Conservation (phyloP, 64 coral and sea anemone species). For the Pocillopora damicornis region DNA sequence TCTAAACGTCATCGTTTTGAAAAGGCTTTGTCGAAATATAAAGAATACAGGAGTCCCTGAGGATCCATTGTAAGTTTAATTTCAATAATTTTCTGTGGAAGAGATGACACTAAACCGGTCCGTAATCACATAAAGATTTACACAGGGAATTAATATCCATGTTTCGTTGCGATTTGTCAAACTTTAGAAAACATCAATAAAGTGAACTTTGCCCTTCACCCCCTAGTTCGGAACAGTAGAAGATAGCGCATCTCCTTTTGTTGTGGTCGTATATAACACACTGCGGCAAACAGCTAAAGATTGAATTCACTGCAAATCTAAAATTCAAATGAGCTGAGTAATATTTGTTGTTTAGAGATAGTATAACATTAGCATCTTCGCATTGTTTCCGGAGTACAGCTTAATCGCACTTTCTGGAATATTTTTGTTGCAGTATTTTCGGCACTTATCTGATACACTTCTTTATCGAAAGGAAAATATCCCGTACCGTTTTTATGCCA, state of each 20-base stretch:
- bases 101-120: background rate
- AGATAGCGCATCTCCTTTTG: background rate
- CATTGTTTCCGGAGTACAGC: conserved; percentile 22
- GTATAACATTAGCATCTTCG: conserved; percentile 44
- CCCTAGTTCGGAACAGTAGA: background rate
- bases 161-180: no score
- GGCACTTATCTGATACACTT: background rate
- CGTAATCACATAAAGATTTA: background rate
- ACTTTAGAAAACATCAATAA: background rate
- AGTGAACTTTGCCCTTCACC: background rate
- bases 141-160: background rate
- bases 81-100: background rate
- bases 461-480: background rate
- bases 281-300: conserved; percentile 25
- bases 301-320: conserved; percentile 20
- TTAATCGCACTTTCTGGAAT: background rate
- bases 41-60: conserved; percentile 5
- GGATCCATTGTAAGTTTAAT: conserved; percentile 6
- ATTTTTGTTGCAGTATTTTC: background rate
- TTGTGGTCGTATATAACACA: background rate
- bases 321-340: conserved; percentile 46
- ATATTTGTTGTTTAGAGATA: conserved; percentile 35
- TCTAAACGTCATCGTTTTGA: background rate
- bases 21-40: conserved; percentile 19
- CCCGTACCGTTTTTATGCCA: background rate